Evolutionary conservation across 2,113 vertebrate species (phyloP).

Genomic region (Perognathus longimembris): DNA sequence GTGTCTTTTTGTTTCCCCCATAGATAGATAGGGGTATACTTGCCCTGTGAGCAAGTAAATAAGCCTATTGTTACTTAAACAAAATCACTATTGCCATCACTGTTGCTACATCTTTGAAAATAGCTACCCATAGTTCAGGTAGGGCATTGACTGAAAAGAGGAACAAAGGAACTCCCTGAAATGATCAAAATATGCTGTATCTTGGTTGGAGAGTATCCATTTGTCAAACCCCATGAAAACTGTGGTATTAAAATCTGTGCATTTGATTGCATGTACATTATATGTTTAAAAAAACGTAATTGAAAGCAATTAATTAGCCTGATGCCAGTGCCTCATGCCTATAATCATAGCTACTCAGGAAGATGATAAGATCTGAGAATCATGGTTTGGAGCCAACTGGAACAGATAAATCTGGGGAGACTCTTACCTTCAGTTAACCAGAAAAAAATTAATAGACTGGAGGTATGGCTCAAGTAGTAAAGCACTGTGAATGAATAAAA

Average conservation of each 20-base stretch:
- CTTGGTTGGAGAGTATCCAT: slow-evolving; percentile 23
- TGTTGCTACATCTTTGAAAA: slow-evolving; percentile 17
- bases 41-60: slow-evolving; percentile 3
- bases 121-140: not conserved
- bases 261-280: slow-evolving; percentile 46
- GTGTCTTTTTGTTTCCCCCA: not conserved
- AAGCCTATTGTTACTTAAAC: not conserved
- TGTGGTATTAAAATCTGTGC: slow-evolving; percentile 3
- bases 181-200: slow-evolving; percentile 1
- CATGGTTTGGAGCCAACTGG: too few relatives aligned
- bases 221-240: slow-evolving; percentile 24
- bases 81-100: slow-evolving; percentile 8
- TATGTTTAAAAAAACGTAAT: slow-evolving; percentile 16
- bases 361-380: too few relatives aligned
- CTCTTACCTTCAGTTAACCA: too few relatives aligned
- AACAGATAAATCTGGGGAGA: too few relatives aligned
- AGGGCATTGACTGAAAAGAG: not conserved
- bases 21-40: not conserved
- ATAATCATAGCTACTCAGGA: too few relatives aligned
- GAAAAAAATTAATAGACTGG: too few relatives aligned
- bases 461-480: too few relatives aligned
- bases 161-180: not conserved
- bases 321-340: too few relatives aligned
- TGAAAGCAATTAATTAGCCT: not conserved
- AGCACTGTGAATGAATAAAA: too few relatives aligned